Base-by-base conservation (phyloP, 2,797 vertebrate genomes). In the Neopelma chrysocephalum region DNA sequence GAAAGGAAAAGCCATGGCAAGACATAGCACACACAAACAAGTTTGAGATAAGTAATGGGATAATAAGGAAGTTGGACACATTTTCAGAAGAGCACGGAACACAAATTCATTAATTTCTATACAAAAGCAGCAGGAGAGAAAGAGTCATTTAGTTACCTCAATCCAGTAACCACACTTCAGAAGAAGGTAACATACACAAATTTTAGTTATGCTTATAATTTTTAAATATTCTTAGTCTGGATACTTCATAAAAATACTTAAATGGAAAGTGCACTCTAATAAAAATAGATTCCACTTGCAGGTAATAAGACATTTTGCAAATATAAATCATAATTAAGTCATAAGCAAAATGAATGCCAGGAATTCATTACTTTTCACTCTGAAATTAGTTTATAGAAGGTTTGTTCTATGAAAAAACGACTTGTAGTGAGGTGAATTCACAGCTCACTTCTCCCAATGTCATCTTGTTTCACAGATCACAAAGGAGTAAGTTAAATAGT, bases 1-100 rank as follows among this genome's bases (percentile, higher is more conserved):
- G 32, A 93, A 94, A 91, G 76, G 32, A 94, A 93, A 78, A 87
- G 38, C n/a, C 42, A 85, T 38, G 76, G 45, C 34, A 93, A 78
- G 69, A 93, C 61, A 89, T 0, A 78, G 48, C n/a, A 43, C n/a
- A 83, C 22, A 80, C 26, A 89, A 73, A 75, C 32, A 87, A 81
- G 27, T 40, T 0, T 38, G 50, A 94, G 66, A 79, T 65, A 90
- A 91, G 48, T 34, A 45, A 58, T 23, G 27, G 23, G 45, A 82
- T 77, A 87, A 60, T 32, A 53, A 3, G 5, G 47, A 95, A 89
- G 42, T 23, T 90, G 77, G 73, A 78, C 42, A 87, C 10, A 11
- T 65, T 79, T 88, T 75, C 80, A 69, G 34, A 48, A 50, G 26
- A 64, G 23, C 8, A 5, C 6, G 60, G n/a, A 87, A 70, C 14